phyloP scores from a whole-genome alignment of 2,113 vertebrate species.

The Phocoena sinus region DNA sequence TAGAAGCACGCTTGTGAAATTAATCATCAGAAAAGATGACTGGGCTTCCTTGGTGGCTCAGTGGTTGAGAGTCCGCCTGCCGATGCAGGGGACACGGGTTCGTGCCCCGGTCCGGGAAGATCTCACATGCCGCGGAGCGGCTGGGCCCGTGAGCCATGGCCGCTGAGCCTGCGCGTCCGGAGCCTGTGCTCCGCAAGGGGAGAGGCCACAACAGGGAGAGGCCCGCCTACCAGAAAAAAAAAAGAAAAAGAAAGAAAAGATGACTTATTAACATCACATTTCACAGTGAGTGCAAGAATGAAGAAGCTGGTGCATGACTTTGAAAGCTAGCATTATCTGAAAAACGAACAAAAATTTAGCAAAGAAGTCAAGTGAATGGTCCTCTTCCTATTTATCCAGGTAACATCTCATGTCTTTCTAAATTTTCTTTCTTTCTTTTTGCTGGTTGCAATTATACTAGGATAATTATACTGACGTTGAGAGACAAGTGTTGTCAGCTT shows the following conservation, averaged over 20 bases:
- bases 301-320: not conserved
- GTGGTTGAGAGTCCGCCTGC: too few species aligned
- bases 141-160: too few species aligned
- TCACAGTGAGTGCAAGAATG: not conserved
- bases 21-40: not conserved
- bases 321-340: not conserved
- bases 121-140: too few species aligned
- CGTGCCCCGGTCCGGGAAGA: too few species aligned
- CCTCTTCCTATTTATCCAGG: not conserved
- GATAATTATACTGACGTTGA: conserved; percentile 13
- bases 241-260: not conserved
- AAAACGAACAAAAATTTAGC: not conserved
- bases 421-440: not conserved
- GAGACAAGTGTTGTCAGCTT: not conserved
- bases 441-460: not conserved
- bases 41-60: not conserved
- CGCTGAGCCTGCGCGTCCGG: too few species aligned
- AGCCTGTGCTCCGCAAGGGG: too few species aligned
- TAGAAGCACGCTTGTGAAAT: not conserved
- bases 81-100: too few species aligned
- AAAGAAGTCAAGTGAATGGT: not conserved
- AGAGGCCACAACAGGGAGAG: too few species aligned
- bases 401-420: not conserved
- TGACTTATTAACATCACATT: not conserved
- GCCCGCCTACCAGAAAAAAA: too few species aligned